Base-by-base conservation (phyloP, 1,140 invertebrate species). In the Maniola jurtina region DNA sequence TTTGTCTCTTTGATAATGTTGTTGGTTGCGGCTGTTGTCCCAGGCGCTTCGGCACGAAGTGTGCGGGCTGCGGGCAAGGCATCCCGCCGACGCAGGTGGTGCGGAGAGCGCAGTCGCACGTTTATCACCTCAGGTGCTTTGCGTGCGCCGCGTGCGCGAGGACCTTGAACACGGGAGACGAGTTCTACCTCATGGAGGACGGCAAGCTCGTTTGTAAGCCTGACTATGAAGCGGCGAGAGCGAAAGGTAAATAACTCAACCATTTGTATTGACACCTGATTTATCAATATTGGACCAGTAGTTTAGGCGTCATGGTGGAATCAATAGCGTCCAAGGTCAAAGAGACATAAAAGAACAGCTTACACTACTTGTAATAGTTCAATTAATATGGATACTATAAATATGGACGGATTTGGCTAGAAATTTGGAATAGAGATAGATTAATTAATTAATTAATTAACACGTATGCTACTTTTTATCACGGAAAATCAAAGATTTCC, bases 111-210 rank as follows among this genome's bases (percentile, higher is more conserved):
- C 96, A 98, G 86, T 95, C 98, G 77, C 95, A 98, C 91, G 98
- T 99, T 55, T 99, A 99, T 92, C 99, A 99, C 88, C 94, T 99
- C 60, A 95, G 98, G 75, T 99, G 99, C 91, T 99, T 99, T 92
- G 95, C 96, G 5, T 99, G 99, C 88, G 95, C 97, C 71, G 96
- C 99, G 80, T 99, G 99, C 90, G 96, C 96, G 13, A 93, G 98
- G 68, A 97, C 98, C 75, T 94, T 99, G 57, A 98, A 98, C 85
- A 99, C 98, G 2, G 98, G 98, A 0, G 98, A 99, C 86, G 98
- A 99, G 84, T 98, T 99, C 90, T 99, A 99, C 86, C 94, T 99
- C 40, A 98, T 99, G 95, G 98, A 99, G 85, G 98, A 99, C 91
- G 94, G 97, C 66, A 99, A 98, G 90, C 94, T 99, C 58, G 97